Evolutionary conservation across 1,140 invertebrate genomes (phyloP), one percentile per base, ranked within the genome.

Genomic region (Littorina saxatilis): DNA sequence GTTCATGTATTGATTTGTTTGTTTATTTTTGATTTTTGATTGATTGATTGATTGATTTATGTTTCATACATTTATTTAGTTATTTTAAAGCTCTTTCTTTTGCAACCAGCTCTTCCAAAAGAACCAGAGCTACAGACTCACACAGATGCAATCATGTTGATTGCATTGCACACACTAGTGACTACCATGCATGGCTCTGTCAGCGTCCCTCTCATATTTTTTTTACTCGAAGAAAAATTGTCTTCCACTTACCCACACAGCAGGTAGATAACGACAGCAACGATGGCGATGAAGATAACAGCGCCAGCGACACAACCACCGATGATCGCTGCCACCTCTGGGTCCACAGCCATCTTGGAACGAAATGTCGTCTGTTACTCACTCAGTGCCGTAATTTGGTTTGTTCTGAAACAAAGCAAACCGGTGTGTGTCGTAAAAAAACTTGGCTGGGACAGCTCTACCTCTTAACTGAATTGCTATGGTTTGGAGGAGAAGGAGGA

Each of bases 171-270:
- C n/a, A n/a, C n/a, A n/a, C n/a, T n/a, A n/a, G n/a, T n/a, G n/a
- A n/a, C n/a, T n/a, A n/a, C n/a, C n/a, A n/a, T n/a, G n/a, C n/a
- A n/a, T n/a, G n/a, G n/a, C n/a, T n/a, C n/a, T n/a, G n/a, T n/a
- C n/a, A n/a, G n/a, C n/a, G n/a, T n/a, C n/a, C n/a, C n/a, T n/a
- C n/a, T n/a, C n/a, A n/a, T n/a, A n/a, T n/a, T n/a, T n/a, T n/a
- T n/a, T n/a, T n/a, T n/a, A n/a, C n/a, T n/a, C n/a, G n/a, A n/a
- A n/a, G n/a, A n/a, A n/a, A n/a, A n/a, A n/a, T n/a, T n/a, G n/a
- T n/a, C n/a, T n/a, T n/a, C 55, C 43, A 80, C 79, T 73, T 39
- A 80, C 79, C 79, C 66, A 37, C 79, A 80, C 1, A 47, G 23
- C 23, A 80, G 32, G 52, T 50, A 80, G 63, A 73, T n/a, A n/a